phyloP scores from a whole-genome alignment of 1,140 invertebrate genomes.

The Adoxophyes honmai region DNA sequence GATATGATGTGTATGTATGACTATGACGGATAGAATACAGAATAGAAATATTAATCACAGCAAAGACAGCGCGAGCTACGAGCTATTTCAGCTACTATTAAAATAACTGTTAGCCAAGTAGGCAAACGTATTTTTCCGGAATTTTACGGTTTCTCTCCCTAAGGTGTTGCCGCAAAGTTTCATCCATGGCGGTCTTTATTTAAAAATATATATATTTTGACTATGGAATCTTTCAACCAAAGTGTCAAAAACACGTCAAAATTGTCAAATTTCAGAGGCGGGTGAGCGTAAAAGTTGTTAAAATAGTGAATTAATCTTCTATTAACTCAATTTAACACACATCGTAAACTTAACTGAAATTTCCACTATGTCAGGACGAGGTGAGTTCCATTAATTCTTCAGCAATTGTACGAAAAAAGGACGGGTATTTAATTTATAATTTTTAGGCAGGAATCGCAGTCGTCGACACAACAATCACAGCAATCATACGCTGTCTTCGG shows the following conservation, averaged over 20 bases:
- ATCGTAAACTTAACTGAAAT: no score
- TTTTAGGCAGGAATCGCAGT: slow-evolving; percentile 47
- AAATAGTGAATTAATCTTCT: neutral
- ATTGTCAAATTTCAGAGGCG: neutral
- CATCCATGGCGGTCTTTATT: neutral
- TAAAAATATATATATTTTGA: neutral
- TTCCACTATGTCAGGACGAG: slow-evolving; percentile 35
- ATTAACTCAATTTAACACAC: no score
- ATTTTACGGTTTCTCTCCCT: neutral
- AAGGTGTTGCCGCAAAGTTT: neutral
- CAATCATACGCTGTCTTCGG: slow-evolving; percentile 36
- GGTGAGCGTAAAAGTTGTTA: neutral
- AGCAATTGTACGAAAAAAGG: no score
- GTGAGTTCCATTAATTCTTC: slow-evolving; percentile 17
- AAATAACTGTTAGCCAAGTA: no score
- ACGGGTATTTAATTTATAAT: neutral
- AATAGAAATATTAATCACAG: no score
- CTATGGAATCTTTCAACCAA: no score
- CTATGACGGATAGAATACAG: no score
- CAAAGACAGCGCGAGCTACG: no score
- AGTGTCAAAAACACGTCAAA: neutral
- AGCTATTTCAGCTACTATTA: no score
- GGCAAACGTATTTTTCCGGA: no score
- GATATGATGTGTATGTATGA: no score
- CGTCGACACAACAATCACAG: slow-evolving; percentile 32